A percentile compares a stretch with the other conserved stretches of the same genome.
Conservation (phyloP, 2,797 vertebrate genomes). For the Melanotaenia boesemani region DNA sequence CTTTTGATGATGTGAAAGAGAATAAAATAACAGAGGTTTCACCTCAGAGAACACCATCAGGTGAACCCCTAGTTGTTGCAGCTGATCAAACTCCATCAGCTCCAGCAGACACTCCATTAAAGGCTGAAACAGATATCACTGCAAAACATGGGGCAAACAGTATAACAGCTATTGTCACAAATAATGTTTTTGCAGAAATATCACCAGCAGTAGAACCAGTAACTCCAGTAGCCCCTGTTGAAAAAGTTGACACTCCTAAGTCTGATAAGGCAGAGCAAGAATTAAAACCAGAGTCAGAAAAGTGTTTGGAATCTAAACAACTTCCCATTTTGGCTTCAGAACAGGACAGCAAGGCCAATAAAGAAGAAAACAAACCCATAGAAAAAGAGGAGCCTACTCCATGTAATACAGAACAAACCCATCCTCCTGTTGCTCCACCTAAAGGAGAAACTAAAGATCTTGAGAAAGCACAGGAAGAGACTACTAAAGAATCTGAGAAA, state of each 20-base stretch:
- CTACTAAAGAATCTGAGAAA: constrained; percentile 5
- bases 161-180: constrained; percentile 8
- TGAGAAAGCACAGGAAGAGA: constrained; percentile 26
- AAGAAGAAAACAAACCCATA: constrained; percentile 19
- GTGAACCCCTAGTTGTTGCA: constrained; percentile 21
- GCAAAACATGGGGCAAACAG: constrained; percentile 14
- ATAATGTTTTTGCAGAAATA: constrained; percentile 29
- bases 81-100: constrained; percentile 23
- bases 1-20: constrained; percentile 22
- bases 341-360: constrained; percentile 20
- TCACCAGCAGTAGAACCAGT: constrained; percentile 36
- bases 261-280: constrained; percentile 12
- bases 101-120: neutral
- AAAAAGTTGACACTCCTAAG: constrained; percentile 27
- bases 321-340: constrained; percentile 13
- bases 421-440: constrained; percentile 14
- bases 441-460: constrained; percentile 25
- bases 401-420: constrained; percentile 3
- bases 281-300: constrained; percentile 13
- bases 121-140: constrained; percentile 7
- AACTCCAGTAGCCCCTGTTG: neutral
- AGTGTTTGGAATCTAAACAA: constrained; percentile 22
- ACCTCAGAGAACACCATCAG: constrained; percentile 20
- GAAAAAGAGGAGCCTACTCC: constrained; percentile 13
- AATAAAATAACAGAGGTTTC: constrained; percentile 12